Evolutionary conservation across 2,113 vertebrate genomes (phyloP).

Genomic region (Pomatorhinus ruficollis): DNA sequence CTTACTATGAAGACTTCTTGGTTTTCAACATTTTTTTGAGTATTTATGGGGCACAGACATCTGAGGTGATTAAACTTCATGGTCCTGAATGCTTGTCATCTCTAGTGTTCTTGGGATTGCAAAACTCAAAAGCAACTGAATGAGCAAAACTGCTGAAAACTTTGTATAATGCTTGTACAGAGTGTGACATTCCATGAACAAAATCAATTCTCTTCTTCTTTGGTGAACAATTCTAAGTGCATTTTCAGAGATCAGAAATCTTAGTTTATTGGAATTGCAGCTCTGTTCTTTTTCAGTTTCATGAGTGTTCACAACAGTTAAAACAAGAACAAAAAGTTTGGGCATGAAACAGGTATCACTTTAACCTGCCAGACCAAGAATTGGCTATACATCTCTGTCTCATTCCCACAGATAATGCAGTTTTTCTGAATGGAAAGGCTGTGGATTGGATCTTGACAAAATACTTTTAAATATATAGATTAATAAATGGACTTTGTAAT

Average conservation of each 20-base stretch:
- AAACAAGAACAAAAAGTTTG: constrained; percentile 53
- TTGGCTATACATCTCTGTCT: background rate
- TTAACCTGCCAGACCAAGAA: constrained; percentile 53
- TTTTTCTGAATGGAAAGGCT: background rate
- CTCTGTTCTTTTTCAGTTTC: constrained; percentile 62
- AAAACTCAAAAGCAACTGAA: background rate
- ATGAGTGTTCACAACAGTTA: constrained; percentile 57
- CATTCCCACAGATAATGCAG: background rate
- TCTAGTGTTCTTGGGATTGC: background rate
- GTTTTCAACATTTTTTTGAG: background rate
- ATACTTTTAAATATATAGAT: background rate
- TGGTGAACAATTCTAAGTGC: background rate
- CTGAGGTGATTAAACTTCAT: background rate
- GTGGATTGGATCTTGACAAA: background rate
- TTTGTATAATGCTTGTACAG: background rate
- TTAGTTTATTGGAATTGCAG: constrained; percentile 52
- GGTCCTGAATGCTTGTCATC: background rate
- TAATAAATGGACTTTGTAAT: background rate
- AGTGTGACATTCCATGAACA: background rate
- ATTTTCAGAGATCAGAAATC: constrained; percentile 55
- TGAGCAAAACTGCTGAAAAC: background rate
- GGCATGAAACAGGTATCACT: constrained; percentile 43
- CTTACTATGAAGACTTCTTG: background rate
- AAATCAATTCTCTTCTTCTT: constrained; percentile 23
- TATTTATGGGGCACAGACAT: background rate